These are phyloP conservation scores for Brevimyrus niger DNA, from an alignment of 2,113 vertebrate genomes.

Conservation along the genomic window DNA sequence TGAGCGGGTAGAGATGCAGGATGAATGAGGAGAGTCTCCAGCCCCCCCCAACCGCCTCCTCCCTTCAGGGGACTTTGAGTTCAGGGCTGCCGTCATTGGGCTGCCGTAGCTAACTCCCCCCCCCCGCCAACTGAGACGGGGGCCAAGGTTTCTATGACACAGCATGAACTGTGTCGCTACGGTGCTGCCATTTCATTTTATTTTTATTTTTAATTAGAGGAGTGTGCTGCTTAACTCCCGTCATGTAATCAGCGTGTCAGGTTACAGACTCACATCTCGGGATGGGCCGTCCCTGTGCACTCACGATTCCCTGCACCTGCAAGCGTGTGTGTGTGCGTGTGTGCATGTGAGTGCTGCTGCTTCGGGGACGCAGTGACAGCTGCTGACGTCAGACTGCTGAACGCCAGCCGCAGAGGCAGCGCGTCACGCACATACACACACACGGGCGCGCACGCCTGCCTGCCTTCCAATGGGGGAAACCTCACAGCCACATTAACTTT, in stretches of 20 bases:
- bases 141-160: background rate
- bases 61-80: background rate
- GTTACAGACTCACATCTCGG: background rate
- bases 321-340: background rate
- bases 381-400: background rate
- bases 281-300: background rate
- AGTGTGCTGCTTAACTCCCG: background rate
- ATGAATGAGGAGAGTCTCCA: background rate
- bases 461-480: slow-evolving; percentile 22
- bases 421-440: background rate
- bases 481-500: slow-evolving; percentile 30
- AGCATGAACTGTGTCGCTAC: too few species aligned
- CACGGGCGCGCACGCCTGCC: background rate
- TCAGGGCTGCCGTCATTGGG: background rate
- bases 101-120: background rate
- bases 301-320: background rate
- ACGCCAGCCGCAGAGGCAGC: background rate
- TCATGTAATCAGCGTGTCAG: background rate
- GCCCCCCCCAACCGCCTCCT: background rate
- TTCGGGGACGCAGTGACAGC: background rate
- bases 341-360: background rate
- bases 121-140: background rate
- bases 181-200: background rate
- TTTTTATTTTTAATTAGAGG: background rate
- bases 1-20: background rate